phyloP scores from a whole-genome alignment of 2,113 vertebrate species.

The Pristiophorus japonicus region DNA sequence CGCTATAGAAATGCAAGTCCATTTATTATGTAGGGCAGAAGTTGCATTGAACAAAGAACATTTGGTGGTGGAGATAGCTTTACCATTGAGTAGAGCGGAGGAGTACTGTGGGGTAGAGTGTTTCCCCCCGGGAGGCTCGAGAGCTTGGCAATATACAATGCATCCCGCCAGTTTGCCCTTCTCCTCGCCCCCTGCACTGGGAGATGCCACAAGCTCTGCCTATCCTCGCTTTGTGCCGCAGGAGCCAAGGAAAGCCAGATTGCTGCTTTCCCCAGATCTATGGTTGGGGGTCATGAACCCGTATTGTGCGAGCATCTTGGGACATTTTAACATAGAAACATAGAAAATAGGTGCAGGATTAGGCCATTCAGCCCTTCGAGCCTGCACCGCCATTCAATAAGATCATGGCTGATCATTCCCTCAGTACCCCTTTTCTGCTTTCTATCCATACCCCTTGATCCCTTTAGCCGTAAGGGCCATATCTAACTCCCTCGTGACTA shows the following conservation, averaged over 20 bases:
- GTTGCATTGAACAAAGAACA: neutral
- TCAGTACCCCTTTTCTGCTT: too few species aligned
- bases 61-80: neutral
- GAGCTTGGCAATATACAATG: neutral
- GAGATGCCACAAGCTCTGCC: too few species aligned
- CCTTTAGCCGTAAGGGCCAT: too few species aligned
- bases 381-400: too few species aligned
- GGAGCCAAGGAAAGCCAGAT: neutral
- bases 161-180: neutral
- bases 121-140: neutral
- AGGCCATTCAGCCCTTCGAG: too few species aligned
- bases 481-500: too few species aligned
- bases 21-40: neutral
- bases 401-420: too few species aligned
- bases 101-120: neutral
- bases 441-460: too few species aligned
- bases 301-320: neutral
- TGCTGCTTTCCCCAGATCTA: neutral
- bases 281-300: neutral
- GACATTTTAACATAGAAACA: neutral
- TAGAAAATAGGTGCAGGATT: too few species aligned
- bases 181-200: neutral
- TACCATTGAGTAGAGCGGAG: neutral
- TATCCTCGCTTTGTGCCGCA: too few species aligned
- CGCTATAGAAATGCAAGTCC: neutral